Evolutionary conservation across 2,888 invertebrate species (phyloP).

Genomic region (Sphinx pinastri): DNA sequence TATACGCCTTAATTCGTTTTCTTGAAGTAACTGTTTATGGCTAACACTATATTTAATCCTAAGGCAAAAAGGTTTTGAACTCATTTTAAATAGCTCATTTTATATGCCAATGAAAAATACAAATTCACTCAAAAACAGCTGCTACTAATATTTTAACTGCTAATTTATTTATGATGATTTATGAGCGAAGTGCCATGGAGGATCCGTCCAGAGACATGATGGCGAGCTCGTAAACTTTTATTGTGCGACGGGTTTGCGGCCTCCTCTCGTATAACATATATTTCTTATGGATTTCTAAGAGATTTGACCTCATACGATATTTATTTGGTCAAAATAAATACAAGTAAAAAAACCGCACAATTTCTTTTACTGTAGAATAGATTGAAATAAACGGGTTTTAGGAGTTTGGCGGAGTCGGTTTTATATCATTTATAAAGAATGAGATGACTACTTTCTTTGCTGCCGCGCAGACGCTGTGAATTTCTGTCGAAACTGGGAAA

Average conservation of each 20-base stretch:
- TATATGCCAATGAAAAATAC: too few species aligned
- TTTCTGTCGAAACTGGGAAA: background rate
- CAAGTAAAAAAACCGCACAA: background rate
- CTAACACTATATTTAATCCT: too few species aligned
- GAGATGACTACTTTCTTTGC: too few species aligned
- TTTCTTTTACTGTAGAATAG: background rate
- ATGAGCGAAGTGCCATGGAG: constrained; percentile 40
- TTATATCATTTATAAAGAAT: too few species aligned
- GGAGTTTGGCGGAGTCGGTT: too few species aligned
- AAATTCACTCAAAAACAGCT: constrained; percentile 15
- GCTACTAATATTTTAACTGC: constrained; percentile 36
- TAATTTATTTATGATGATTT: constrained; percentile 48
- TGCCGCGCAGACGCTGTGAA: background rate
- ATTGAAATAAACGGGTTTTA: background rate
- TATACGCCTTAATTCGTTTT: too few species aligned
- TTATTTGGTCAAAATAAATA: background rate
- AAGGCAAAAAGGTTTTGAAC: too few species aligned
- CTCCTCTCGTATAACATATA: constrained; percentile 43
- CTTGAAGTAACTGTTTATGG: too few species aligned
- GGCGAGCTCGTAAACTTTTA: constrained; percentile 63
- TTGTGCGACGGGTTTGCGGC: constrained; percentile 46
- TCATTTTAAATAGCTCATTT: too few species aligned
- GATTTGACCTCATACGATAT: constrained; percentile 31
- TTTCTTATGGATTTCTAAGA: constrained; percentile 44
- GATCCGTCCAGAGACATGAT: constrained; percentile 58